phyloP scores from a whole-genome alignment of 2,888 invertebrate genomes.

The Phalangium opilio region DNA sequence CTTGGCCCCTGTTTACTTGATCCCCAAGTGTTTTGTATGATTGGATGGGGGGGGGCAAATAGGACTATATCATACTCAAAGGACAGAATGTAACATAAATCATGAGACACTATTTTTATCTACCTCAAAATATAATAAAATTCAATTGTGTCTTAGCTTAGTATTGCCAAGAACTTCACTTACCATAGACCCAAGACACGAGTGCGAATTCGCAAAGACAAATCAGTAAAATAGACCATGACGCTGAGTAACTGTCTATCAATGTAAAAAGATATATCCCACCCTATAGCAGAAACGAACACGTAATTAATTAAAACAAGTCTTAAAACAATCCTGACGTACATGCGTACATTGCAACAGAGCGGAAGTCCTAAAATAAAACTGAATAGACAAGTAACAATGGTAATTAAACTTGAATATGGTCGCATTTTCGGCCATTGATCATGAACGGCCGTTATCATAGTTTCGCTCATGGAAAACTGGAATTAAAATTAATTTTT shows the following conservation, averaged over 20 bases:
- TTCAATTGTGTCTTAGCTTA: neutral
- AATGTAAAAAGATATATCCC: conserved; percentile 99
- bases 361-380: conserved; percentile 30
- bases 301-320: neutral
- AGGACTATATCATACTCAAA: no score
- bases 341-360: conserved; percentile 21
- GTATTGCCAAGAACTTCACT: conserved; percentile 11
- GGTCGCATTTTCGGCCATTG: conserved; percentile 32
- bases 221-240: conserved; percentile 88
- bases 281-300: conserved; percentile 48
- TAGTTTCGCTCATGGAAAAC: conserved; percentile 38
- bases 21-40: no score
- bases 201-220: conserved; percentile 96
- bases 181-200: conserved; percentile 92
- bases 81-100: no score
- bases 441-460: conserved; percentile 38
- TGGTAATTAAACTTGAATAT: conserved; percentile 26
- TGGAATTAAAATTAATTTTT: conserved; percentile 19
- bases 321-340: neutral
- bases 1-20: no score
- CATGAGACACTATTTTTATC: neutral
- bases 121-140: neutral
- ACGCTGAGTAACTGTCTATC: conserved; percentile 93
- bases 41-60: no score
- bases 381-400: conserved; percentile 25